A percentile compares a stretch with the other conserved stretches of the same genome.
Evolutionary conservation across 2,113 vertebrate species (phyloP).

Genomic region (Malurus alboscapulatus): DNA sequence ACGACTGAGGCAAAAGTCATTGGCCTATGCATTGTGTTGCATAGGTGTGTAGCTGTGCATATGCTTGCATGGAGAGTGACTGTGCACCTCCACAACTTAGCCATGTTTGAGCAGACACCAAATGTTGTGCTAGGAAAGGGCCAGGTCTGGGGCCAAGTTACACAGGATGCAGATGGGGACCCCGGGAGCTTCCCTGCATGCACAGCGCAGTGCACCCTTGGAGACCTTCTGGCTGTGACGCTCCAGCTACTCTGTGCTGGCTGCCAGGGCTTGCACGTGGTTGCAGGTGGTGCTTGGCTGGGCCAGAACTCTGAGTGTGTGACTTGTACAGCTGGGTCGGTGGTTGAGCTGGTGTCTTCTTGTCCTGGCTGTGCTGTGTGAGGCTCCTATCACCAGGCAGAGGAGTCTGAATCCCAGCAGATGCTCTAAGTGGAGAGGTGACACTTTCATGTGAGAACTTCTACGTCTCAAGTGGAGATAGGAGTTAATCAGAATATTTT

Average conservation of each 20-base stretch:
- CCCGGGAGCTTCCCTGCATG: neutral
- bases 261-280: neutral
- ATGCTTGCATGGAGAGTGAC: rapidly evolving
- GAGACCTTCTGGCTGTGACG: neutral
- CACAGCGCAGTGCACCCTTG: rapidly evolving
- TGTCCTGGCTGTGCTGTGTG: neutral
- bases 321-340: neutral
- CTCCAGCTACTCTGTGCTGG: neutral
- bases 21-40: neutral
- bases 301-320: neutral
- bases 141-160: neutral
- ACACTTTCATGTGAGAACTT: neutral
- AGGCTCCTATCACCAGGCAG: neutral
- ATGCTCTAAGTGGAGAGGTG: neutral
- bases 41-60: rapidly evolving
- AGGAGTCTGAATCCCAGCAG: neutral
- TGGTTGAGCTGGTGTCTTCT: neutral
- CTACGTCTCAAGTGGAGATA: neutral
- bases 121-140: neutral
- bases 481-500: neutral
- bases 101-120: rapidly evolving
- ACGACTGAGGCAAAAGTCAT: neutral
- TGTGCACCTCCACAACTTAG: rapidly evolving
- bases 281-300: neutral
- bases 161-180: neutral